Evolutionary conservation across 2,113 vertebrate genomes (phyloP).

Genomic region (Cyprinodon brontotheroides): DNA sequence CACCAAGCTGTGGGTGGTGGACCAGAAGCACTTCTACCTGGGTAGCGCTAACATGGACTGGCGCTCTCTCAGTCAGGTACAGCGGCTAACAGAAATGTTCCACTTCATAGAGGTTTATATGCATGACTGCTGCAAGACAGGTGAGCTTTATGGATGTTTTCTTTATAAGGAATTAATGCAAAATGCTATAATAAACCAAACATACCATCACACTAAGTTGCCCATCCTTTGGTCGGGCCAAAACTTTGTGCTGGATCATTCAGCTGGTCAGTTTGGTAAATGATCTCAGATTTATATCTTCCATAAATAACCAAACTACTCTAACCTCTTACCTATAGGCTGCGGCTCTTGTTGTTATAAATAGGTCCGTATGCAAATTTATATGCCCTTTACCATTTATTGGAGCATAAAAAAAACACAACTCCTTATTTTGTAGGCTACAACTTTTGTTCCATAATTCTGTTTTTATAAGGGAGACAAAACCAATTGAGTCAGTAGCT

Average conservation of each 20-base stretch:
- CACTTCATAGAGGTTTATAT: not conserved
- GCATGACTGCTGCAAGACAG: not conserved
- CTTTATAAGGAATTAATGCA: not conserved
- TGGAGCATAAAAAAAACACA: too few relatives aligned
- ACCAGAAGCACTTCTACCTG: constrained; percentile 79
- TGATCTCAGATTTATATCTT: too few relatives aligned
- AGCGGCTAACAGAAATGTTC: not conserved
- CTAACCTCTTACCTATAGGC: not conserved
- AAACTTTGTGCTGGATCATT: not conserved
- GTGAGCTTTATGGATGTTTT: too few relatives aligned
- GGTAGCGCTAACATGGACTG: constrained; percentile 89
- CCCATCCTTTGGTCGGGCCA: not conserved
- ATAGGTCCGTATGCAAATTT: too few relatives aligned
- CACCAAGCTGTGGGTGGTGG: constrained; percentile 84
- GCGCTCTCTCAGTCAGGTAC: constrained; percentile 83
- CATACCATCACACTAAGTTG: not conserved
- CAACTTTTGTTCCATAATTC: too few relatives aligned
- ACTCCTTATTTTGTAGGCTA: too few relatives aligned
- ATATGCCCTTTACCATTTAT: too few relatives aligned
- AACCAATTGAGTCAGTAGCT: too few relatives aligned
- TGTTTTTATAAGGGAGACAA: too few relatives aligned
- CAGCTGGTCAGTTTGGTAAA: too few relatives aligned
- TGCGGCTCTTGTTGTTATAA: too few relatives aligned
- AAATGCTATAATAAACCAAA: not conserved
- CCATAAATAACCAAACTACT: too few relatives aligned